Evolutionary conservation across 2,797 vertebrate species (phyloP), one percentile per base, ranked within the genome.

Genomic region (Pygocentrus nattereri): DNA sequence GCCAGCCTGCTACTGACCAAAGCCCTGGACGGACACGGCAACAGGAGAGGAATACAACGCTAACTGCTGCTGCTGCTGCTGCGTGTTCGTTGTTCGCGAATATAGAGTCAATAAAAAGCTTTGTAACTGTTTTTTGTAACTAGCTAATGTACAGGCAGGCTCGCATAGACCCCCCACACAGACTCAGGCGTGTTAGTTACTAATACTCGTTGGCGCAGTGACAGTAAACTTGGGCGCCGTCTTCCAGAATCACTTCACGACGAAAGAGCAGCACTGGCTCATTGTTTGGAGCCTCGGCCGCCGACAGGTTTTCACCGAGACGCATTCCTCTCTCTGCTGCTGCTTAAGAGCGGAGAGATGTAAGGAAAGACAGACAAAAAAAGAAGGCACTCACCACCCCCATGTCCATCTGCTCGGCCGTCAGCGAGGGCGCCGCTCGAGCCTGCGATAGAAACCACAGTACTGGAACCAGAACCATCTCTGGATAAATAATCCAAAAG

Each of bases 361-460:
- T 1, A 16, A 16, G 16, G 3, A 31, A 16, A 15, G 3, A 5
- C 25, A 2, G 18, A 31, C 1, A 15, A 68, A 18, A n/a, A 25
- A 7, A 61, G 21, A 21, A 69, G 47, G 76, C 89, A 93, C 93
- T 92, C 90, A 94, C 93, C 93, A 93, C 91, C 88, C 92, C 93
- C 79, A 87, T 93, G 89, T 94, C 94, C 92, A 93, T 90, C 91
- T 94, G 92, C 79, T 93, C 91, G 11, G 90, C 83, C 2, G 89
- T 89, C 58, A 89, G 81, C 67, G 93, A 91, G 4, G 94, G 94
- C 87, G 94, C 94, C 79, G 91, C 93, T 81, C 83, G 86, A 27
- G 84, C 88, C 87, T 86, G 87, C 72, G 91, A 88, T 62, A 92
- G 80, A 80, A 91, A 78, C 68, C 91, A 93, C 78, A 93, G 76